These are phyloP conservation scores for Aurelia sp. DNA, from an alignment of 30 jellyfish, hydroid and myxozoan genomes.

Conservation along the genomic window DNA sequence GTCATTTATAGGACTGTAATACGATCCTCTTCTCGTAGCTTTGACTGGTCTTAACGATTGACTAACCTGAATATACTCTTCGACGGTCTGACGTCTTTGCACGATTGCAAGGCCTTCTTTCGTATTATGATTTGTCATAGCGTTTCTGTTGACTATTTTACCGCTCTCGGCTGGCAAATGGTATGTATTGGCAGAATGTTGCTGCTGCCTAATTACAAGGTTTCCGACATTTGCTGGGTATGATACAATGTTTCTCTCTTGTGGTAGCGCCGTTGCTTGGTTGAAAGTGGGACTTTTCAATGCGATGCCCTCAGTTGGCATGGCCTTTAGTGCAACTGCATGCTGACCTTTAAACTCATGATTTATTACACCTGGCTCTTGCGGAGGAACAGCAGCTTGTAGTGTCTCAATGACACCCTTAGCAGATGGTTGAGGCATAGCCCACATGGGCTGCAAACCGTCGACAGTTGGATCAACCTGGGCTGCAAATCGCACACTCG, in stretches of 20 bases:
- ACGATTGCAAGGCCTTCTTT: background rate
- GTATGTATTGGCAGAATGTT: too few relatives aligned
- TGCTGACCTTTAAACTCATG: background rate
- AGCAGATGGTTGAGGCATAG: background rate
- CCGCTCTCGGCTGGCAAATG: background rate
- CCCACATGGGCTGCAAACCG: background rate
- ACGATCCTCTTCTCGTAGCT: background rate
- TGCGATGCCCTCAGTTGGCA: background rate
- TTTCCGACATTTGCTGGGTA: too few relatives aligned
- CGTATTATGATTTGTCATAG: background rate
- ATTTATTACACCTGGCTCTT: background rate
- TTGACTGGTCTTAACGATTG: background rate
- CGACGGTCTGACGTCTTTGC: constrained; percentile 1
- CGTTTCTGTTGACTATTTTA: background rate
- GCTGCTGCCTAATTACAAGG: too few relatives aligned
- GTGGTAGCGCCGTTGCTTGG: background rate
- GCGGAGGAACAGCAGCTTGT: background rate
- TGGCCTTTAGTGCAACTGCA: background rate
- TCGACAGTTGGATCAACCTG: background rate
- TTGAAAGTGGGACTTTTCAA: background rate
- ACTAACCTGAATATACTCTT: background rate
- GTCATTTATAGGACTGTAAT: background rate
- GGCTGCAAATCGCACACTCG: background rate
- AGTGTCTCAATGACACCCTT: background rate
- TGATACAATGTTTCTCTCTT: background rate